A percentile compares a stretch with the other conserved stretches of the same genome.
phyloP scores from a whole-genome alignment of 2,113 vertebrate genomes.

The Saccopteryx leptura region DNA sequence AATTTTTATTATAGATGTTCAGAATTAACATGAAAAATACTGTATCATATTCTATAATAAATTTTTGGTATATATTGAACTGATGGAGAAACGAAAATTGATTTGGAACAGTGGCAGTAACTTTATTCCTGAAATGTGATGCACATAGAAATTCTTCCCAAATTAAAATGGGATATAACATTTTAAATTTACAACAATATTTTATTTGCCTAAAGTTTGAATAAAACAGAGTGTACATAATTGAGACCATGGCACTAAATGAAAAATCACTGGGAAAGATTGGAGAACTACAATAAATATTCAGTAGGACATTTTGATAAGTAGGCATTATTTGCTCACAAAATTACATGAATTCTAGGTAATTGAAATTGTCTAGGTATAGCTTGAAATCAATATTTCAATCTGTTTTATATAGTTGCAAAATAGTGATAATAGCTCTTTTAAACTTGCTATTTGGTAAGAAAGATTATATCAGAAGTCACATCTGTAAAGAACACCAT shows the following conservation, averaged over 20 bases:
- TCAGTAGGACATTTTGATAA: constrained; percentile 80
- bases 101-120: neutral
- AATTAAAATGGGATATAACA: neutral
- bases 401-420: neutral
- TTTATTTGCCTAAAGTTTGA: constrained; percentile 11
- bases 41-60: neutral
- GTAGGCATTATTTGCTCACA: constrained; percentile 78
- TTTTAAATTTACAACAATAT: neutral
- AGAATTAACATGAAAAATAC: neutral
- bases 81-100: neutral
- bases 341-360: constrained; percentile 74
- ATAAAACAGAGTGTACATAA: constrained; percentile 68
- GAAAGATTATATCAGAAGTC: neutral
- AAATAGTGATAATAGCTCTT: neutral
- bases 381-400: constrained; percentile 13
- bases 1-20: neutral
- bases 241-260: constrained; percentile 66
- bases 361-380: constrained; percentile 69
- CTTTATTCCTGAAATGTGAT: neutral
- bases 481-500: neutral
- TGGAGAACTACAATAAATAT: constrained; percentile 78
- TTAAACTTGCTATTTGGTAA: neutral
- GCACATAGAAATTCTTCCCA: neutral
- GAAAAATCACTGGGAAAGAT: constrained; percentile 30
- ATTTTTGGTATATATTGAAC: neutral